Conservation (phyloP, 2,888 invertebrate genomes). For the Pachliopta kotzebuea region DNA sequence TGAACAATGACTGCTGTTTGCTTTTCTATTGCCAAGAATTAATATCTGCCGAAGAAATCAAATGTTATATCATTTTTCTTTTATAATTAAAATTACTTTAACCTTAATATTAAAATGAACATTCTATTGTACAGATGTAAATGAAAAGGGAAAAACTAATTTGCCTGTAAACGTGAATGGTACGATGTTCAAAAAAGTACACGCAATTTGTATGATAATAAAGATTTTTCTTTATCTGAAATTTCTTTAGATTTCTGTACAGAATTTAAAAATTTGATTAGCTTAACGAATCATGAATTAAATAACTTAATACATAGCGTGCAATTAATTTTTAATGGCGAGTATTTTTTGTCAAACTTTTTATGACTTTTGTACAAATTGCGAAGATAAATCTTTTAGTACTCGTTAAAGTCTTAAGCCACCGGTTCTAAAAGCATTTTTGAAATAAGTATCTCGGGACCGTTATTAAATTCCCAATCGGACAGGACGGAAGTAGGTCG, state of each 20-base stretch:
- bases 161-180: too few relatives aligned
- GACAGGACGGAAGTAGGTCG: constrained; percentile 23
- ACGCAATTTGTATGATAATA: too few relatives aligned
- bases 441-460: constrained; percentile 27
- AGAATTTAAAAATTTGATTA: too few relatives aligned
- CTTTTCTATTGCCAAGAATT: neutral
- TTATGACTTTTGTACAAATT: constrained; percentile 15
- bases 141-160: too few relatives aligned
- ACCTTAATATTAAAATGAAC: too few relatives aligned
- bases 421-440: constrained; percentile 26
- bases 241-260: too few relatives aligned
- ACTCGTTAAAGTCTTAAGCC: constrained; percentile 24
- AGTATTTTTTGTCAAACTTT: neutral
- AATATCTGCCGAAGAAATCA: neutral
- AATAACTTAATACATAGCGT: neutral
- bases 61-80: neutral
- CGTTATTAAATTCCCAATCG: constrained; percentile 28
- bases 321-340: neutral
- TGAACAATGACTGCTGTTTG: constrained; percentile 1
- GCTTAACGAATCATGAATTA: neutral
- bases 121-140: too few relatives aligned
- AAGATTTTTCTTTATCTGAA: too few relatives aligned
- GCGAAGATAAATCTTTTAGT: constrained; percentile 15
- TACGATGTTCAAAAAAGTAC: too few relatives aligned
- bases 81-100: too few relatives aligned